phyloP scores from a whole-genome alignment of 2,797 vertebrate genomes.

The Onychomys torridus region DNA sequence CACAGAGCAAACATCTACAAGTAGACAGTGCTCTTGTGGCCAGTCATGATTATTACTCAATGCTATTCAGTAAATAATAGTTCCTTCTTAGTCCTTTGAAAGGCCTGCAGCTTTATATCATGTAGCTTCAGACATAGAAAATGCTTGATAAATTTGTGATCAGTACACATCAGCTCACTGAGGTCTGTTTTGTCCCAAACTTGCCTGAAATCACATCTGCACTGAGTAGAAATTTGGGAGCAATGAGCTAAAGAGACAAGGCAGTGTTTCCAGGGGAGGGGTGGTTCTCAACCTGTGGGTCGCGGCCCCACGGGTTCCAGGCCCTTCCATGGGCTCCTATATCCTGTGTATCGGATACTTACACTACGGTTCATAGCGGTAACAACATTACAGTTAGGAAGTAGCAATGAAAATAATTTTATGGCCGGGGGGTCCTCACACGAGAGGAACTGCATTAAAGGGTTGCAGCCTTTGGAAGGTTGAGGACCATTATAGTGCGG shows the following conservation, averaged over 20 bases:
- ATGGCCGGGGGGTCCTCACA: background rate
- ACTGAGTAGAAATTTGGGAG: background rate
- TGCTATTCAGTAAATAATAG: background rate
- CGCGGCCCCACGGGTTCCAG: no score
- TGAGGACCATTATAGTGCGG: background rate
- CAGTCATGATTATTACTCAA: background rate
- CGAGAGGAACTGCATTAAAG: background rate
- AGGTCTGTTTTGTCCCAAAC: background rate
- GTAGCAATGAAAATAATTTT: background rate
- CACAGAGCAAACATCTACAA: background rate
- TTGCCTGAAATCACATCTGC: background rate
- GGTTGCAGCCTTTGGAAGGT: no score
- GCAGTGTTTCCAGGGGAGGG: background rate
- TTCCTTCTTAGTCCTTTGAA: background rate
- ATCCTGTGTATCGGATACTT: background rate
- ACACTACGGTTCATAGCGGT: background rate
- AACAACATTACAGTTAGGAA: background rate
- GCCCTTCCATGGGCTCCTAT: background rate
- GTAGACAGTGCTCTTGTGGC: background rate
- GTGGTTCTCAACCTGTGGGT: background rate
- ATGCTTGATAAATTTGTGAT: background rate
- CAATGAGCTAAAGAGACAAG: constrained; percentile 1
- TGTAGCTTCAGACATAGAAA: background rate
- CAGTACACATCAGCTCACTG: background rate
- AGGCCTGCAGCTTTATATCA: background rate